Evolutionary conservation across 53 echinoderm and acorn worm genomes (phyloP).

Genomic region (Zoroaster sp.): DNA sequence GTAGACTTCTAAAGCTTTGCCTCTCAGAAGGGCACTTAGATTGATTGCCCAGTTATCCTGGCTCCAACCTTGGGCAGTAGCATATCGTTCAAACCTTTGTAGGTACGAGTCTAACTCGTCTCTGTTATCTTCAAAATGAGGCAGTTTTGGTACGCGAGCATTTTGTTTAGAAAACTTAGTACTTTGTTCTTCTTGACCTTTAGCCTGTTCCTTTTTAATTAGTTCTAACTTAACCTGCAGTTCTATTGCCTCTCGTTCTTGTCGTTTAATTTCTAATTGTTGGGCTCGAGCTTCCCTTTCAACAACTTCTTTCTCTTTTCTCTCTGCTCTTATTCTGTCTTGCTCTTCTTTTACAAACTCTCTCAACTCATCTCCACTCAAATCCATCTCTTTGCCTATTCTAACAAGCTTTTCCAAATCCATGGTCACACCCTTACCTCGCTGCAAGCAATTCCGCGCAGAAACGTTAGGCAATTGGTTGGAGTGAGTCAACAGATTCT

Average conservation of each 20-base stretch:
- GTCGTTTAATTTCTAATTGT: not conserved
- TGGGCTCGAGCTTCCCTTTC: not conserved
- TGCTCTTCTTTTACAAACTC: not conserved
- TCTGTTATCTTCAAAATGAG: slow-evolving; percentile 15
- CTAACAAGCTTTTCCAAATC: not conserved
- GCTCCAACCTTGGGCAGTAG: slow-evolving; percentile 22
- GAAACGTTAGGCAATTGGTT: not conserved
- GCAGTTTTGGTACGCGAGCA: slow-evolving; percentile 23
- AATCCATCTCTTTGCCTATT: slow-evolving; percentile 30
- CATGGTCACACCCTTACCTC: not conserved
- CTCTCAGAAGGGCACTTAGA: slow-evolving; percentile 25
- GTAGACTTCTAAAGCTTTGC: slow-evolving; percentile 30
- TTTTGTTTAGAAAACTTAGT: not conserved
- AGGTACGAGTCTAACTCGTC: slow-evolving; percentile 52
- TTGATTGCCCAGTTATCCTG: slow-evolving; percentile 47
- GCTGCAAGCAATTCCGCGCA: not conserved
- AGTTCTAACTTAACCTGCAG: not conserved
- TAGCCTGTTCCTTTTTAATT: not conserved
- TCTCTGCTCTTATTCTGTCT: not conserved
- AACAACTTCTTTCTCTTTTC: not conserved
- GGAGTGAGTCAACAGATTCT: not conserved
- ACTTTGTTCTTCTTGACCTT: not conserved
- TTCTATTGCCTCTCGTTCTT: not conserved
- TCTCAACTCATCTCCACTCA: slow-evolving; percentile 31
- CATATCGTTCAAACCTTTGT: slow-evolving; percentile 34